Conservation (phyloP, 2,113 vertebrate species). For the Saimiri boliviensis region DNA sequence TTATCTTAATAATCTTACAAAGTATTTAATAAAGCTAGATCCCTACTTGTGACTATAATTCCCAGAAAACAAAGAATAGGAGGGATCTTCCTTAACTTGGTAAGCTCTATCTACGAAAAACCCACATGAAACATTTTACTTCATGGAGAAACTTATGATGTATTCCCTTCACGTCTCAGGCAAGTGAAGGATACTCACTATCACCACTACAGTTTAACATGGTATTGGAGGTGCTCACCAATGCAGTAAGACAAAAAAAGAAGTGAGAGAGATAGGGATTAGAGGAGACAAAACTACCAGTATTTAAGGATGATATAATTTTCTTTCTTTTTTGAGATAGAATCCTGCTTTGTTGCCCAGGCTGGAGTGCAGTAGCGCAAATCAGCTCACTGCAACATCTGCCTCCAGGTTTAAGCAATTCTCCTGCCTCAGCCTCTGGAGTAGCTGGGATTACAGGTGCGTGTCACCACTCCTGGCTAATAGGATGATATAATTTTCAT, state of each 20-base stretch:
- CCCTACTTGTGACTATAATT: slow-evolving; percentile 1
- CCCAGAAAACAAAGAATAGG: not conserved
- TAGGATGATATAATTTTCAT: not conserved
- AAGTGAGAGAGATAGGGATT: not conserved
- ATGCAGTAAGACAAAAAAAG: not conserved
- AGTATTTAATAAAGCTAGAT: not conserved
- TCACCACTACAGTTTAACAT: not conserved
- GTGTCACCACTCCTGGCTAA: too few species aligned
- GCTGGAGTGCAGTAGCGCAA: too few species aligned
- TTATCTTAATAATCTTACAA: not conserved
- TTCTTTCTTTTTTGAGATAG: not conserved
- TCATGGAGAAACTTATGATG: not conserved
- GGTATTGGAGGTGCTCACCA: not conserved
- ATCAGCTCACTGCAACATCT: too few species aligned
- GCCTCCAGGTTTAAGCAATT: too few species aligned
- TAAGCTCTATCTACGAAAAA: not conserved
- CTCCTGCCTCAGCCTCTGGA: too few species aligned
- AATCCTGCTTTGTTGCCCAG: too few species aligned
- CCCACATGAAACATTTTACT: not conserved
- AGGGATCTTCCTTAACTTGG: not conserved
- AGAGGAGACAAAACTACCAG: not conserved
- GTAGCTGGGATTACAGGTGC: too few species aligned
- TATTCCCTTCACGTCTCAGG: not conserved
- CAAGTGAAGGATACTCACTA: not conserved
- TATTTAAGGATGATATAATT: not conserved